Evolutionary conservation across 1,140 invertebrate species (phyloP).

Genomic region (Zaprionus ghesquierei): DNA sequence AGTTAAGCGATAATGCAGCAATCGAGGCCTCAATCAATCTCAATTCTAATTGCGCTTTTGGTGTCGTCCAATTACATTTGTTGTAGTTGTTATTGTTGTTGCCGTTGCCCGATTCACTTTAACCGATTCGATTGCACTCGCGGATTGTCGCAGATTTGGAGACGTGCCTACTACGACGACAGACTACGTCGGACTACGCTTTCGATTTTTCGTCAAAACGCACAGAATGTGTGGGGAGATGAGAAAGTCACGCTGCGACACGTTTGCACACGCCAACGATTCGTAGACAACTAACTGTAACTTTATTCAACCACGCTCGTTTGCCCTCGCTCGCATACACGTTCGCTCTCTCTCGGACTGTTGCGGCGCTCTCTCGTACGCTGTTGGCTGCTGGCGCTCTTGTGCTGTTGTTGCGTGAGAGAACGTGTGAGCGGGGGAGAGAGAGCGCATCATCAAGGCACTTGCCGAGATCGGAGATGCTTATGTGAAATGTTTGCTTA

Average conservation of each 20-base stretch:
- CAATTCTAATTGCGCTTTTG: conserved; percentile 28
- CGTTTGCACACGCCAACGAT: conserved; percentile 39
- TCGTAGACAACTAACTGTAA: conserved; percentile 52
- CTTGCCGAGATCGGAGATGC: conserved; percentile 16
- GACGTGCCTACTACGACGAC: conserved; percentile 14
- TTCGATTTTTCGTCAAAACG: conserved; percentile 20
- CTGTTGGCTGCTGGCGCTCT: not conserved
- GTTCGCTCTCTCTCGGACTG: not conserved
- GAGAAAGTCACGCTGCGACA: conserved; percentile 24
- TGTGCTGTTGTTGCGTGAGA: not conserved
- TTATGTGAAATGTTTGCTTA: conserved; percentile 1
- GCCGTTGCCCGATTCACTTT: no score
- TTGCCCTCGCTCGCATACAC: not conserved
- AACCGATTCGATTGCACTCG: conserved; percentile 45
- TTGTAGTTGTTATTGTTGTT: no score
- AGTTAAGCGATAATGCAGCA: conserved; percentile 38
- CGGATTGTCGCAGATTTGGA: conserved; percentile 16
- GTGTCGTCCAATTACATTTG: not conserved
- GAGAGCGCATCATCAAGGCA: conserved; percentile 2
- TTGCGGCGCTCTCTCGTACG: not conserved
- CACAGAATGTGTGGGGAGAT: not conserved
- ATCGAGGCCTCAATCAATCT: conserved; percentile 43
- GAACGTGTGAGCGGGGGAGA: not conserved
- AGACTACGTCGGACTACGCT: not conserved
- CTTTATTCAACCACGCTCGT: conserved; percentile 17